Conservation (phyloP, 2,888 invertebrate genomes). For the Nemotelus nigrinus region DNA sequence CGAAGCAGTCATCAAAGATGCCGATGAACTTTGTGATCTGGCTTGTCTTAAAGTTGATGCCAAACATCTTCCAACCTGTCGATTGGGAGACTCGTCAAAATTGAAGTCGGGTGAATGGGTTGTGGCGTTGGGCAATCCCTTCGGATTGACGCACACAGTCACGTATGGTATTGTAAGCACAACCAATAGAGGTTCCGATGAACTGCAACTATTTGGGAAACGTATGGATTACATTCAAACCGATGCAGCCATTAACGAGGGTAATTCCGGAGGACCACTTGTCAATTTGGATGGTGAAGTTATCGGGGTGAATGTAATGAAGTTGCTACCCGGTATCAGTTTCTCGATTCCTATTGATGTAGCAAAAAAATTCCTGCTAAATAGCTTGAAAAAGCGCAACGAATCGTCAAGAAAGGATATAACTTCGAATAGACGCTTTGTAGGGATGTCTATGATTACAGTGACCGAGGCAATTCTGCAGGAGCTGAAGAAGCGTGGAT, state of each 20-base stretch:
- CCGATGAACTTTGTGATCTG: conserved; percentile 86
- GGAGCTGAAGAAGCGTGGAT: conserved; percentile 76
- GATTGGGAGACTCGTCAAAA: conserved; percentile 79
- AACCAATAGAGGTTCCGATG: conserved; percentile 74
- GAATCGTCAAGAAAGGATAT: conserved; percentile 56
- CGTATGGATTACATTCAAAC: conserved; percentile 94
- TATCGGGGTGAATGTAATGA: conserved; percentile 93
- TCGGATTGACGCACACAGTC: conserved; percentile 89
- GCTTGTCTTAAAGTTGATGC: conserved; percentile 87
- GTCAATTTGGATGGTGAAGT: conserved; percentile 94
- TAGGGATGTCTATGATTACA: conserved; percentile 91
- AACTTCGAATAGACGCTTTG: conserved; percentile 69
- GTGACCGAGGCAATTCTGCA: conserved; percentile 80
- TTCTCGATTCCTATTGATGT: conserved; percentile 94
- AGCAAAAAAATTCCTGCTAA: conserved; percentile 81
- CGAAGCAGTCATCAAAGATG: conserved; percentile 81
- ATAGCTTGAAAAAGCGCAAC: conserved; percentile 62
- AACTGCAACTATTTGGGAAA: conserved; percentile 73
- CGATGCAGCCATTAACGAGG: conserved; percentile 95
- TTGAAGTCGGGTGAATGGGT: conserved; percentile 92
- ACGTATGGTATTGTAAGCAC: conserved; percentile 90
- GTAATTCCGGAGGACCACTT: conserved; percentile 94
- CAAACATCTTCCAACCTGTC: conserved; percentile 79
- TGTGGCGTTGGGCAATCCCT: conserved; percentile 91
- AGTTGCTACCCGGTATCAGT: conserved; percentile 91